phyloP scores from a whole-genome alignment of 2,113 vertebrate species.

The Paracanthobrama guichenoti region DNA sequence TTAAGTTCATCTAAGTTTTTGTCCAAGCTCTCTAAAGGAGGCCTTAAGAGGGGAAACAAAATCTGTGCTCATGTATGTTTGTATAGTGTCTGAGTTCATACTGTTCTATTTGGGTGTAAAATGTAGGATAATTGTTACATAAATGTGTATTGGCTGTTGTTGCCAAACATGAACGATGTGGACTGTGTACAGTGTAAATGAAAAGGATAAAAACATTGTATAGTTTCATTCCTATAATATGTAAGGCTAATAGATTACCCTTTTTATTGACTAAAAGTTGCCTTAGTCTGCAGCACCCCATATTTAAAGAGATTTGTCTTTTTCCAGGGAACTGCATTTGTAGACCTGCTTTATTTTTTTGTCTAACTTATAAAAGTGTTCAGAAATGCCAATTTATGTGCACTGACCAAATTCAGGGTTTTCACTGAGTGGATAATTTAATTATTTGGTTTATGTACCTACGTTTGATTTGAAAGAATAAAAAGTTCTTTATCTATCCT shows the following conservation, averaged over 20 bases:
- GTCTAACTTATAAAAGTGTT: constrained; percentile 68
- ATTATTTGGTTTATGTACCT: constrained; percentile 54
- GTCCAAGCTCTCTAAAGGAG: constrained; percentile 48
- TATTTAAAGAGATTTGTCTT: constrained; percentile 73
- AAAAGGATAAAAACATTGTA: constrained; percentile 70
- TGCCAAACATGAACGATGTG: constrained; percentile 60
- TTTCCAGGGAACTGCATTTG: constrained; percentile 70
- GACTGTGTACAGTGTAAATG: constrained; percentile 74
- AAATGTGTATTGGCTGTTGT: constrained; percentile 61
- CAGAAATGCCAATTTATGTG: constrained; percentile 66
- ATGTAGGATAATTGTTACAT: constrained; percentile 69
- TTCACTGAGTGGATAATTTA: constrained; percentile 61
- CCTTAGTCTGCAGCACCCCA: constrained; percentile 76
- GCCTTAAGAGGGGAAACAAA: constrained; percentile 45
- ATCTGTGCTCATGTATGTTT: constrained; percentile 69
- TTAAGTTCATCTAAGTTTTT: constrained; percentile 33
- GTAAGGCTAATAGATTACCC: constrained; percentile 67
- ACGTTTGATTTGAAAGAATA: constrained; percentile 40
- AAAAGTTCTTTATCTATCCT: constrained; percentile 55
- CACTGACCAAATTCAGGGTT: constrained; percentile 71
- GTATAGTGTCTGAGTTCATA: constrained; percentile 66
- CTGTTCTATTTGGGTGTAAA: constrained; percentile 64
- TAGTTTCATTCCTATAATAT: constrained; percentile 77
- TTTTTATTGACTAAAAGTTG: constrained; percentile 78
- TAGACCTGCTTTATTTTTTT: constrained; percentile 66